Evolutionary conservation across 2,888 invertebrate species (phyloP).

Genomic region (Ectobius pallidus): DNA sequence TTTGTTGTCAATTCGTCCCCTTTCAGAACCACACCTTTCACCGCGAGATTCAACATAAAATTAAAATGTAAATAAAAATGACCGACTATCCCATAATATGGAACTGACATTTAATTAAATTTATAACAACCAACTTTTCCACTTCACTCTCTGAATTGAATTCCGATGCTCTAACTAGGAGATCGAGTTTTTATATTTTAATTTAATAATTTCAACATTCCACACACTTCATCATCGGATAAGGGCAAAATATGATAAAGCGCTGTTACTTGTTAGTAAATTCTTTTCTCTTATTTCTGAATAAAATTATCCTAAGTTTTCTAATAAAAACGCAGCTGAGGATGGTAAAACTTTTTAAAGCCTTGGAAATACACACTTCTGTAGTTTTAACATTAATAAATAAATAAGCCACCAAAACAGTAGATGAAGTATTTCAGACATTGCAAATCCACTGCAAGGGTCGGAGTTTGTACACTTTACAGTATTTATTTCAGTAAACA

Average conservation of each 20-base stretch:
- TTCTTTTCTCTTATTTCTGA: conserved; percentile 17
- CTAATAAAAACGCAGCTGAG: conserved; percentile 4
- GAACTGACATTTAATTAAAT: conserved; percentile 21
- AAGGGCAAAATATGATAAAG: not conserved
- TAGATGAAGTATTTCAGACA: too few relatives aligned
- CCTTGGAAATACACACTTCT: too few relatives aligned
- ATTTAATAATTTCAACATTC: conserved; percentile 27
- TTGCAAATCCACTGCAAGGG: too few relatives aligned
- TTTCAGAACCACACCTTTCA: not conserved
- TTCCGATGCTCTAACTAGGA: conserved; percentile 17
- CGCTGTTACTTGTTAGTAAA: conserved; percentile 15
- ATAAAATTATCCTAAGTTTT: not conserved
- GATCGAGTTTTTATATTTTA: conserved; percentile 28
- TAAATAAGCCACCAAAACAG: too few relatives aligned
- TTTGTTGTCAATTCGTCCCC: too few relatives aligned
- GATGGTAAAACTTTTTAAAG: not conserved
- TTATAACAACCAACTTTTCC: conserved; percentile 4
- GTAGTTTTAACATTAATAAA: too few relatives aligned
- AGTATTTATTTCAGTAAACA: too few relatives aligned
- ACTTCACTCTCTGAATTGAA: conserved; percentile 11
- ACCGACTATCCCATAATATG: not conserved
- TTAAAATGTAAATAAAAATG: not conserved
- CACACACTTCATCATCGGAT: conserved; percentile 3
- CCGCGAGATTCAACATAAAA: too few relatives aligned
- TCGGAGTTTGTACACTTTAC: too few relatives aligned